Evolutionary conservation across 2,888 invertebrate genomes (phyloP).

Genomic region (Athrips mouffetella): DNA sequence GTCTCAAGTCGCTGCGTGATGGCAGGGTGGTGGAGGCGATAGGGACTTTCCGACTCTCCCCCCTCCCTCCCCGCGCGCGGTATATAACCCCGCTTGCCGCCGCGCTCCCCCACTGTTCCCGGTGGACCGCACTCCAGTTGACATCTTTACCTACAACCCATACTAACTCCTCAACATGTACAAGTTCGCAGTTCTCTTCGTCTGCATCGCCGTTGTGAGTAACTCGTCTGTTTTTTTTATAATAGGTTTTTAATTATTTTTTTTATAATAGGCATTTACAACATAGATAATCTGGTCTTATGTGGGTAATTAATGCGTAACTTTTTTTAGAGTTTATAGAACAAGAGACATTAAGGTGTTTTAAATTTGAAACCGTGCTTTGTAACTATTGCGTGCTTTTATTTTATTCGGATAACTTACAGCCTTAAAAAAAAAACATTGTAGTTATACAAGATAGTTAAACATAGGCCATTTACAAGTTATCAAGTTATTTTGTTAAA

Average conservation of each 20-base stretch:
- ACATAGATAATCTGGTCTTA: not conserved
- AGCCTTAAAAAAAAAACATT: no score
- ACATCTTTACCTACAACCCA: slow-evolving; percentile 8
- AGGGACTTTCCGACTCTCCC: not conserved
- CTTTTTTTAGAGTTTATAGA: no score
- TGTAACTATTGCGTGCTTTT: no score
- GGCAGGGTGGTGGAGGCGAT: not conserved
- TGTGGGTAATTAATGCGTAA: not conserved
- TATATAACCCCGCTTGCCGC: not conserved
- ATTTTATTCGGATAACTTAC: no score
- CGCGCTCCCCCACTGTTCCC: not conserved
- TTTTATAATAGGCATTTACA: not conserved
- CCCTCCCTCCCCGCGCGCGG: slow-evolving; percentile 1
- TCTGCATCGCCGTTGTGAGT: slow-evolving; percentile 64
- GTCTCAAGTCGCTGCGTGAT: not conserved
- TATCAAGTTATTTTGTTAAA: no score
- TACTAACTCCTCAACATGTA: slow-evolving; percentile 40
- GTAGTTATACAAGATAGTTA: no score
- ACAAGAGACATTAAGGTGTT: no score
- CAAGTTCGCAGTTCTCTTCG: slow-evolving; percentile 48
- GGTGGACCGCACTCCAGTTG: slow-evolving; percentile 12
- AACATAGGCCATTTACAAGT: no score
- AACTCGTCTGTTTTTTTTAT: not conserved
- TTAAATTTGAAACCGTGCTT: no score
- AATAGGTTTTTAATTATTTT: not conserved